Percentiles rank a stretch among this genome's conserved stretches.
Conservation (phyloP, 2,113 vertebrate genomes). For the Cyanocitta stelleri region DNA sequence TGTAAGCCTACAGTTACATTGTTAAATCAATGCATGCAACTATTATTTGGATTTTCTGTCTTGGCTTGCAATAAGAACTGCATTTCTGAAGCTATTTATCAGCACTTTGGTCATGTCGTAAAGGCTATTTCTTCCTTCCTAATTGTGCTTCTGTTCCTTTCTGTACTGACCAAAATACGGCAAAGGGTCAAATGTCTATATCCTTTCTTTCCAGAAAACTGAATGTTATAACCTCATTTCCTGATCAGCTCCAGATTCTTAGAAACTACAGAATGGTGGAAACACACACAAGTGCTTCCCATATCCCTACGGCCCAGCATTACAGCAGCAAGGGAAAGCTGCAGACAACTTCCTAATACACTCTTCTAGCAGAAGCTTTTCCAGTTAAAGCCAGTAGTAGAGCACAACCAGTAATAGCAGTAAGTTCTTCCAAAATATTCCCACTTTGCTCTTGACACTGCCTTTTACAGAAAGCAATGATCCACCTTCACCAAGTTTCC, state of each 20-base stretch:
- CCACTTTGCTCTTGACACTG: not conserved
- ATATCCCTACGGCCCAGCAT: not conserved
- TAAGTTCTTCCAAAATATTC: not conserved
- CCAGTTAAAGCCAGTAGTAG: not conserved
- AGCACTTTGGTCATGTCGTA: not conserved
- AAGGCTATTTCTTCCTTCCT: constrained; percentile 2
- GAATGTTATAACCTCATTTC: not conserved
- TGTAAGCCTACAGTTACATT: not conserved
- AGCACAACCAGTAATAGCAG: not conserved
- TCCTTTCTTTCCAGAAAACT: not conserved
- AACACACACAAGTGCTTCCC: not conserved
- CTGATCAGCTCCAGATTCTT: not conserved
- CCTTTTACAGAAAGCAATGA: not conserved
- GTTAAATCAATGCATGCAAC: constrained; percentile 35
- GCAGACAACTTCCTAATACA: not conserved
- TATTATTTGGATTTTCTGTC: constrained; percentile 28
- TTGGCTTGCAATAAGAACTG: not conserved
- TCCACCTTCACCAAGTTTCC: not conserved
- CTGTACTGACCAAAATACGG: not conserved
- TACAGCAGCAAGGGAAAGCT: not conserved
- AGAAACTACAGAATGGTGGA: not conserved
- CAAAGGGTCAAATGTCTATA: not conserved
- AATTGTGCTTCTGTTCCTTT: not conserved
- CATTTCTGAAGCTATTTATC: constrained; percentile 18
- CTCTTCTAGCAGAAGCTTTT: not conserved